These are phyloP conservation scores for Epinephelus cyanopodus DNA, from an alignment of 2,113 vertebrate genomes.

Conservation along the genomic window DNA sequence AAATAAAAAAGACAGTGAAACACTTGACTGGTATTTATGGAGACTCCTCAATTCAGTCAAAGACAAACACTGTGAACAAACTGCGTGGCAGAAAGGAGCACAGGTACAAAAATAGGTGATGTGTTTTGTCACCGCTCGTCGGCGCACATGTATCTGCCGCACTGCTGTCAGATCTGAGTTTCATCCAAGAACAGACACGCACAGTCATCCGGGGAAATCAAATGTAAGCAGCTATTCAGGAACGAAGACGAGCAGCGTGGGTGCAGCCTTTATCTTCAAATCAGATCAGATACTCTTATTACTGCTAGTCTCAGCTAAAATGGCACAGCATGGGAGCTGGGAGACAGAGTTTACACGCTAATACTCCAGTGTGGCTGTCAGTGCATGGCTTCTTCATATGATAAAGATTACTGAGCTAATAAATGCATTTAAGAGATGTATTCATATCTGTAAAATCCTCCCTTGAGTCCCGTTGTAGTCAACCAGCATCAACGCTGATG, in stretches of 20 bases:
- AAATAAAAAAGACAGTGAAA: background rate
- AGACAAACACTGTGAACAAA: background rate
- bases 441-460: conserved; percentile 4
- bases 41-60: background rate
- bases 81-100: background rate
- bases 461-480: background rate
- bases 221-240: conserved; percentile 40
- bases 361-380: conserved; percentile 15
- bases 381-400: conserved; percentile 8
- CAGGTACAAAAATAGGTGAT: background rate
- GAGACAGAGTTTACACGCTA: background rate
- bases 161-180: conserved; percentile 35
- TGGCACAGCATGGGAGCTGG: background rate
- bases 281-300: conserved; percentile 54
- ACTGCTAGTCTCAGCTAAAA: conserved; percentile 48
- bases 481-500: background rate
- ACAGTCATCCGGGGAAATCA: conserved; percentile 45
- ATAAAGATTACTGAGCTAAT: conserved; percentile 31
- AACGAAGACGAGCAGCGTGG: conserved; percentile 31
- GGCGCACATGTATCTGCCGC: conserved; percentile 16
- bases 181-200: conserved; percentile 38
- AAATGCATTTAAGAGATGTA: conserved; percentile 7
- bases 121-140: conserved; percentile 8
- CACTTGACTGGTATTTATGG: background rate
- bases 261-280: conserved; percentile 32